Conservation (phyloP, 2,888 invertebrate species). For the Noctua fimbriata region DNA sequence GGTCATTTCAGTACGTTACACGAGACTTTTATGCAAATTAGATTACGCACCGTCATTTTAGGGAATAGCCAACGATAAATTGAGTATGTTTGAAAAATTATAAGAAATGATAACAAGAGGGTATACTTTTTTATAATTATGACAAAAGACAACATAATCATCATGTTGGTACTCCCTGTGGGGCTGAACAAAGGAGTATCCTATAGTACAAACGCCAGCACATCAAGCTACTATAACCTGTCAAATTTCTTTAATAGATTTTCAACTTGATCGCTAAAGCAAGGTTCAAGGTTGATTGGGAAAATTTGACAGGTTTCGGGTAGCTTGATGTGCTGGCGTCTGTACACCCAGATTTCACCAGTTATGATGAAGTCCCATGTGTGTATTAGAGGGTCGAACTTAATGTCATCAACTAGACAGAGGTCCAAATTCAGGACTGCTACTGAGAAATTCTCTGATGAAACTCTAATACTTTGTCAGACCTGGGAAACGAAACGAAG, state of each 20-base stretch:
- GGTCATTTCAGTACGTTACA: constrained; percentile 11
- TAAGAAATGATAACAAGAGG: background rate
- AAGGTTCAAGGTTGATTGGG: too few relatives aligned
- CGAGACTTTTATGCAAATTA: constrained; percentile 10
- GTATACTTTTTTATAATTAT: background rate
- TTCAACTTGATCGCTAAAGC: too few relatives aligned
- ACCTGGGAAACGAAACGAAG: too few relatives aligned
- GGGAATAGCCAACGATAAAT: background rate
- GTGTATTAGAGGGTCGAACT: background rate
- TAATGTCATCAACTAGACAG: too few relatives aligned
- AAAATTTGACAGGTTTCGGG: too few relatives aligned
- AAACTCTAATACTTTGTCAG: too few relatives aligned
- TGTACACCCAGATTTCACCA: background rate
- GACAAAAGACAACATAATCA: background rate
- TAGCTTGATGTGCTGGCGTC: too few relatives aligned
- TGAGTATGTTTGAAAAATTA: background rate
- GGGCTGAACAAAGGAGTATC: background rate
- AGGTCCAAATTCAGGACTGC: too few relatives aligned
- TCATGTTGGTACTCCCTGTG: background rate
- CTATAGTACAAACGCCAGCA: background rate
- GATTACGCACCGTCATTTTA: background rate
- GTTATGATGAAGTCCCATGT: background rate
- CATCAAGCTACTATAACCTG: too few relatives aligned
- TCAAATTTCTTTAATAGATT: too few relatives aligned
- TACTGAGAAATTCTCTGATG: too few relatives aligned